Percentiles rank a stretch among this genome's conserved stretches.
Conservation (phyloP, 2,797 vertebrate species). For the Psittacula echo region DNA sequence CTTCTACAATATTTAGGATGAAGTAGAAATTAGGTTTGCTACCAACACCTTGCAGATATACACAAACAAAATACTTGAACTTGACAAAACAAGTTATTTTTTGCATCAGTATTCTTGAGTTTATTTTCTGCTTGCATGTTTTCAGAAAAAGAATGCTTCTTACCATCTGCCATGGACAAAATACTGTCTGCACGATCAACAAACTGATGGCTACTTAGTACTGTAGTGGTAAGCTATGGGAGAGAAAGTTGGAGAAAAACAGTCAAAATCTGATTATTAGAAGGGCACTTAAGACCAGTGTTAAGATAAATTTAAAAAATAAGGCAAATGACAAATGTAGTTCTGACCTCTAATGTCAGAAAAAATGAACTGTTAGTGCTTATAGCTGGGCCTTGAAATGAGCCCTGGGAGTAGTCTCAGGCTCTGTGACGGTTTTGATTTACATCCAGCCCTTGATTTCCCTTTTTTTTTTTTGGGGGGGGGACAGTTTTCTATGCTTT, state of each 20-base stretch:
- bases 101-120: conserved; percentile 31
- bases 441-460: not conserved
- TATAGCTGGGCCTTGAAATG: not conserved
- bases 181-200: not conserved
- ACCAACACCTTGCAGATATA: conserved; percentile 12
- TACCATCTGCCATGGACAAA: conserved; percentile 23
- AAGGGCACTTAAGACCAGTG: not conserved
- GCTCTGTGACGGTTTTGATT: not conserved
- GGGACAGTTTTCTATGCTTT: not conserved
- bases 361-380: not conserved
- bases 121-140: conserved; percentile 44
- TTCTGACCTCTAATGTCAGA: not conserved
- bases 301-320: not conserved
- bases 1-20: conserved; percentile 4
- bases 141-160: conserved; percentile 26
- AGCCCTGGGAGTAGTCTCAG: not conserved
- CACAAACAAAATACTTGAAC: not conserved
- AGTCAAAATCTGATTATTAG: not conserved
- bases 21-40: conserved; percentile 19
- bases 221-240: not conserved
- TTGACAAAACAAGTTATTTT: conserved; percentile 57
- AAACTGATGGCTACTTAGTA: not conserved
- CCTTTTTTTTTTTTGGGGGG: not conserved
- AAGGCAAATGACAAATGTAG: not conserved
- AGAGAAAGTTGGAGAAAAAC: not conserved